These are phyloP conservation scores for Oryctes rhinoceros DNA, from an alignment of 1,140 invertebrate species.

Conservation along the genomic window DNA sequence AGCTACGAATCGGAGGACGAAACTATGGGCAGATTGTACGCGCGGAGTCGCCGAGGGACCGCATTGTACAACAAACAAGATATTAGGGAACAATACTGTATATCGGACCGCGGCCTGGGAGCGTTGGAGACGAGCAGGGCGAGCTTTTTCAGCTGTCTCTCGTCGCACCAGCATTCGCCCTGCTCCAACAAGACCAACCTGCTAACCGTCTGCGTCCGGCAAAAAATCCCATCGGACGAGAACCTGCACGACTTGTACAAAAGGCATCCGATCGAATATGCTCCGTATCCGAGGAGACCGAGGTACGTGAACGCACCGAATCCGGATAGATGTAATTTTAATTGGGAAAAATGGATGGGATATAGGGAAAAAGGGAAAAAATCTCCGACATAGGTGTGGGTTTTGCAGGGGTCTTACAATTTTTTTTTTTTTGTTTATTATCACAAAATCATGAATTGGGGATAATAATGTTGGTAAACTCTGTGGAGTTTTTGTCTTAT, in stretches of 20 bases:
- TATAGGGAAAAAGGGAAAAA: neutral
- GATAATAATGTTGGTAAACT: too few species aligned
- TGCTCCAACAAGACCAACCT: constrained; percentile 71
- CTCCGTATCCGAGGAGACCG: constrained; percentile 68
- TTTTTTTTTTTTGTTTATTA: neutral
- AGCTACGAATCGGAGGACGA: constrained; percentile 78
- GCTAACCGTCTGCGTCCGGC: constrained; percentile 84
- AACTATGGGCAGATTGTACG: constrained; percentile 67
- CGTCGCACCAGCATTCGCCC: constrained; percentile 73
- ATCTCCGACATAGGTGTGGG: neutral
- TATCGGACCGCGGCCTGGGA: constrained; percentile 87
- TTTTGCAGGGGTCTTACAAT: neutral
- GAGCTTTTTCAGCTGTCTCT: constrained; percentile 77
- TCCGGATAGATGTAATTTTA: constrained; percentile 22
- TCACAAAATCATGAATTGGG: neutral
- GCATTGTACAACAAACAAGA: constrained; percentile 77
- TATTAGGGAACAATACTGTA: constrained; percentile 90
- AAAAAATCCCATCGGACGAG: constrained; percentile 84
- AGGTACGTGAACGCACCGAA: constrained; percentile 45
- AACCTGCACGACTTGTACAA: constrained; percentile 73
- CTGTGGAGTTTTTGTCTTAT: too few species aligned
- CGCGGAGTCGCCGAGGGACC: constrained; percentile 56
- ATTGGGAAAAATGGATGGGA: neutral
- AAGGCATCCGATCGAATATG: constrained; percentile 67
- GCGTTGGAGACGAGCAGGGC: constrained; percentile 79